phyloP scores from a whole-genome alignment of 2,888 invertebrate species.

The Ormia ochracea region DNA sequence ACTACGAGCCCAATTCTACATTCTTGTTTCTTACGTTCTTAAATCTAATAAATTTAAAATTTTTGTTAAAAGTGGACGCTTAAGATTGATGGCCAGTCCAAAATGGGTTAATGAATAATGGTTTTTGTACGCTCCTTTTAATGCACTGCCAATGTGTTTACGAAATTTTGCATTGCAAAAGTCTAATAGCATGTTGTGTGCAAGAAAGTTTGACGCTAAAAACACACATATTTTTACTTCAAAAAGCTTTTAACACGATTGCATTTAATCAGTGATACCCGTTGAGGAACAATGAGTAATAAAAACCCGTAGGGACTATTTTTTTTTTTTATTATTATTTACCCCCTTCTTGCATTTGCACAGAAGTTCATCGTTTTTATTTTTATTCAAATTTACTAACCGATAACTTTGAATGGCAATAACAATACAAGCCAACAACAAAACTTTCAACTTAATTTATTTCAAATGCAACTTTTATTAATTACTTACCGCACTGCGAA shows the following conservation, averaged over 20 bases:
- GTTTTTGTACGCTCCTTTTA: background rate
- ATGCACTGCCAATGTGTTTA: too few species aligned
- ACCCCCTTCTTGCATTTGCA: background rate
- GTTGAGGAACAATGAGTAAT: background rate
- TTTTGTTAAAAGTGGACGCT: background rate
- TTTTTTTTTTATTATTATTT: conserved; percentile 9
- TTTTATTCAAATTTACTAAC: conserved; percentile 35
- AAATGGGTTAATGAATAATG: conserved; percentile 43
- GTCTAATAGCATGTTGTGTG: background rate
- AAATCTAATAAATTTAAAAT: conserved; percentile 6
- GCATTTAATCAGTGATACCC: conserved; percentile 17
- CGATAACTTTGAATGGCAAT: conserved; percentile 46
- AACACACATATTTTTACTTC: background rate
- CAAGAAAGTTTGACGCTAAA: background rate
- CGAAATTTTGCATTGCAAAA: conserved; percentile 3
- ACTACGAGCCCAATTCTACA: background rate
- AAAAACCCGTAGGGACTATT: background rate
- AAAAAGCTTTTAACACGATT: conserved; percentile 29
- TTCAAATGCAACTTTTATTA: conserved; percentile 61
- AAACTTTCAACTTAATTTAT: conserved; percentile 61
- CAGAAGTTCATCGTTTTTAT: conserved; percentile 7
- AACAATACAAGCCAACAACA: conserved; percentile 27
- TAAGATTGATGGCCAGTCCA: conserved; percentile 31
- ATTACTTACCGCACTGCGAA: conserved; percentile 63
- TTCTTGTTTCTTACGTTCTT: background rate